These are phyloP conservation scores for Semaprochilodus insignis DNA, from an alignment of 2,797 vertebrate genomes.

Conservation along the genomic window DNA sequence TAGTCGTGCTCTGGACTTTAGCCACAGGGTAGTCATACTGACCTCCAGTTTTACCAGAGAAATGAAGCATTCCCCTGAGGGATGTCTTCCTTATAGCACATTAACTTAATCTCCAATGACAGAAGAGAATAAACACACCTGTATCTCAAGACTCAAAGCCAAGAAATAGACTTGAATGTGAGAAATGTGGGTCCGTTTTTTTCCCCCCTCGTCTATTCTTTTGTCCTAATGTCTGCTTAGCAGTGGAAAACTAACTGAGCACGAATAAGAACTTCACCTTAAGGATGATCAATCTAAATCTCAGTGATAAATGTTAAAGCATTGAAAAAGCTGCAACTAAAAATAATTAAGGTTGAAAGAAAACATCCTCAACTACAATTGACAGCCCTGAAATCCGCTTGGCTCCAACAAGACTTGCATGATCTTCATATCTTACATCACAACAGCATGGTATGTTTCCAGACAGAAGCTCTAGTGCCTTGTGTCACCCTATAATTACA, in stretches of 20 bases:
- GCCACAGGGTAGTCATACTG: not conserved
- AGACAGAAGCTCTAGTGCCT: slow-evolving; percentile 9
- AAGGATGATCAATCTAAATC: not conserved
- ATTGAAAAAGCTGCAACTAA: not conserved
- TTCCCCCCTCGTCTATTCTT: not conserved
- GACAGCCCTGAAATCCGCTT: no score
- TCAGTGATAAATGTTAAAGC: not conserved
- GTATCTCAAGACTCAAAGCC: not conserved
- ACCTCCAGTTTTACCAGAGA: not conserved
- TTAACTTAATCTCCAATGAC: slow-evolving; percentile 20
- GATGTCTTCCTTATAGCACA: not conserved
- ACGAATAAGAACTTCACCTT: not conserved
- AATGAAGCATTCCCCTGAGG: slow-evolving; percentile 17
- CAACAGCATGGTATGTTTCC: not conserved
- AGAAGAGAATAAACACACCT: slow-evolving; percentile 2
- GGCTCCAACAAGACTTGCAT: not conserved
- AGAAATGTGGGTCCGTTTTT: not conserved
- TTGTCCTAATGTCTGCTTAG: not conserved
- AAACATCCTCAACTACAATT: not conserved
- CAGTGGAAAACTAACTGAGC: not conserved
- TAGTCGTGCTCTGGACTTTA: slow-evolving; percentile 3
- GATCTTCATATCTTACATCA: not conserved
- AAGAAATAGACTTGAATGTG: not conserved
- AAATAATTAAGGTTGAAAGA: no score
- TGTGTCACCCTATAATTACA: slow-evolving; percentile 32